Evolutionary conservation across 1,140 invertebrate genomes (phyloP), one percentile per base, ranked within the genome.

Genomic region (Drosophila suzukii): DNA sequence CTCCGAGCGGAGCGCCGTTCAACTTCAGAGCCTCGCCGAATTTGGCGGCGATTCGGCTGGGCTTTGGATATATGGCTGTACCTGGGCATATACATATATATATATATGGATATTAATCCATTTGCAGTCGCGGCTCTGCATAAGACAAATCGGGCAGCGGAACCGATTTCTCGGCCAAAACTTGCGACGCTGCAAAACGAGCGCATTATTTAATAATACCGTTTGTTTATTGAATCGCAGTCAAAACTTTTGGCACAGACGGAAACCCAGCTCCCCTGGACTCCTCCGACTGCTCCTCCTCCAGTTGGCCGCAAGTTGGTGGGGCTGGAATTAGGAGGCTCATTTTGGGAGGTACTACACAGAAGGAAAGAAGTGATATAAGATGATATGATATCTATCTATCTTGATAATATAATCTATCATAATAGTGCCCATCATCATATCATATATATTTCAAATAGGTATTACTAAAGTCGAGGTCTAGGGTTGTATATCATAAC

Each of bases 161-260:
- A 53, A 65, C 71, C 44, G 59, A 63, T 36, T 54, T 63, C 50
- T 44, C 47, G 60, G 46, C 71, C 60, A 59, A 56, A 59, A 56
- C 61, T 47, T 62, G 59, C 72, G 46, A 58, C 63, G 65, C 77
- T 78, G 43, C 57, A 54, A 79, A 76, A 72, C 78, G 78, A 71
- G 70, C 71, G 65, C 81, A 89, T 84, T 88, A 88, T 88, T 86
- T 88, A 88, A 88, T 88, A 86, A 88, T 89, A 86, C 83, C 84
- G 80, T 88, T 88, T 88, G 83, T 88, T 88, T 88, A 88, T 88
- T 88, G 83, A 88, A 88, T 88, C 78, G 84, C 84, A 88, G 83
- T 88, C 83, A 88, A 88, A 88, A 88, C 53, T 89, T 88, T 88
- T 88, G 84, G 83, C 84, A 88, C 80, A 78, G 70, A 72, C 85